These are phyloP conservation scores for Mohoua ochrocephala DNA, from an alignment of 2,113 vertebrate species.

Conservation along the genomic window DNA sequence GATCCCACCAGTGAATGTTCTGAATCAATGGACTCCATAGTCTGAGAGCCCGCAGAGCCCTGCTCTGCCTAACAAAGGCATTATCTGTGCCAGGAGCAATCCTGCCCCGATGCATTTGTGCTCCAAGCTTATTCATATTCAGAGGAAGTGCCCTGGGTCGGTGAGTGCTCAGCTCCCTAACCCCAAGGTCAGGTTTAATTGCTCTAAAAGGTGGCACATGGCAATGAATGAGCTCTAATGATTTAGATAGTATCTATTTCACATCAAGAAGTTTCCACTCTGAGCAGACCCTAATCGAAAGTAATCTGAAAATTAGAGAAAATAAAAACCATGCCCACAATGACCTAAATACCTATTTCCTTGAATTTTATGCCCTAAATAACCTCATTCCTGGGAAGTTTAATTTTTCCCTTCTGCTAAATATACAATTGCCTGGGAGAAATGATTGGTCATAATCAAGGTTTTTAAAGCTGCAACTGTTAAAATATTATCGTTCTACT, in stretches of 20 bases:
- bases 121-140: slow-evolving; percentile 80
- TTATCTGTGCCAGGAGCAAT: slow-evolving; percentile 52
- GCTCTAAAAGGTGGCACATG: slow-evolving; percentile 88
- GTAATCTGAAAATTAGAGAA: slow-evolving; percentile 85
- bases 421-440: slow-evolving; percentile 58
- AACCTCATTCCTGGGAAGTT: slow-evolving; percentile 67
- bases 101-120: slow-evolving; percentile 49
- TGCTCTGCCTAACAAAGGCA: slow-evolving; percentile 47
- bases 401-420: slow-evolving; percentile 71
- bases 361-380: slow-evolving; percentile 72
- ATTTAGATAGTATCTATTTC: slow-evolving; percentile 98
- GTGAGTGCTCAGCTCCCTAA: slow-evolving; percentile 81
- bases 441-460: slow-evolving; percentile 59
- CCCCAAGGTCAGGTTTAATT: slow-evolving; percentile 84
- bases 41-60: neutral
- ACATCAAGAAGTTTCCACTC: slow-evolving; percentile 82
- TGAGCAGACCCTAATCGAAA: slow-evolving; percentile 79
- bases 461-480: slow-evolving; percentile 52
- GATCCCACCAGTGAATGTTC: slow-evolving; percentile 47
- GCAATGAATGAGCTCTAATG: slow-evolving; percentile 87
- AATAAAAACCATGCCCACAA: slow-evolving; percentile 81
- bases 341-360: slow-evolving; percentile 81
- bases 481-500: slow-evolving; percentile 59
- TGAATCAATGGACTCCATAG: slow-evolving; percentile 69
- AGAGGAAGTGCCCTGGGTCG: slow-evolving; percentile 88